These are phyloP conservation scores for Acanthisitta chloris DNA, from an alignment of 2,113 vertebrate species.

Conservation along the genomic window DNA sequence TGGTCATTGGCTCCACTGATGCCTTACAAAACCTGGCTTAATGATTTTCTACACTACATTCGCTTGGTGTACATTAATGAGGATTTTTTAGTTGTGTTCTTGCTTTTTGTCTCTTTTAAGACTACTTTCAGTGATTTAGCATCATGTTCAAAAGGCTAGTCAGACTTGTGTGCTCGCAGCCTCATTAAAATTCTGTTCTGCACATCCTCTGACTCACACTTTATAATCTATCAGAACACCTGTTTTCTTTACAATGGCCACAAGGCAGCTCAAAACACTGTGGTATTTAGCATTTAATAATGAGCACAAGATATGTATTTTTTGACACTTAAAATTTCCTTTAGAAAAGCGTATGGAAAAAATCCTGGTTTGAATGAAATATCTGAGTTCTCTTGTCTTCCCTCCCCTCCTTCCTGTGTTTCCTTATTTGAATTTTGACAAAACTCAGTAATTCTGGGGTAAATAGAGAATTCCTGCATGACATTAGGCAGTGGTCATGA, in stretches of 20 bases:
- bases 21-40: slow-evolving; percentile 18
- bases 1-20: not conserved
- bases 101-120: slow-evolving; percentile 76
- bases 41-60: slow-evolving; percentile 56
- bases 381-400: slow-evolving; percentile 52
- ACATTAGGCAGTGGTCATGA: not conserved
- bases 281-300: slow-evolving; percentile 89
- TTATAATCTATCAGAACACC: slow-evolving; percentile 88
- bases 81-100: slow-evolving; percentile 64
- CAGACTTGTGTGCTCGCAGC: slow-evolving; percentile 71
- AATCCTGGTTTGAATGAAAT: slow-evolving; percentile 75
- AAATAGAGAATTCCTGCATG: slow-evolving; percentile 29
- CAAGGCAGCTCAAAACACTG: slow-evolving; percentile 86
- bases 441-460: slow-evolving; percentile 46
- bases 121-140: slow-evolving; percentile 77
- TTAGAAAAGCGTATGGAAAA: slow-evolving; percentile 73
- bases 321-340: slow-evolving; percentile 84
- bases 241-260: slow-evolving; percentile 88
- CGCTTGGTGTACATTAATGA: slow-evolving; percentile 69
- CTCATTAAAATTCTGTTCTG: slow-evolving; percentile 84
- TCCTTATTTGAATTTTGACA: slow-evolving; percentile 66
- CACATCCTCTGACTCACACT: slow-evolving; percentile 84
- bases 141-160: slow-evolving; percentile 81
- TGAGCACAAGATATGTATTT: slow-evolving; percentile 85
- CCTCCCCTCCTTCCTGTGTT: not conserved